Evolutionary conservation across 2,888 invertebrate genomes (phyloP).

Genomic region (Helleia helle): DNA sequence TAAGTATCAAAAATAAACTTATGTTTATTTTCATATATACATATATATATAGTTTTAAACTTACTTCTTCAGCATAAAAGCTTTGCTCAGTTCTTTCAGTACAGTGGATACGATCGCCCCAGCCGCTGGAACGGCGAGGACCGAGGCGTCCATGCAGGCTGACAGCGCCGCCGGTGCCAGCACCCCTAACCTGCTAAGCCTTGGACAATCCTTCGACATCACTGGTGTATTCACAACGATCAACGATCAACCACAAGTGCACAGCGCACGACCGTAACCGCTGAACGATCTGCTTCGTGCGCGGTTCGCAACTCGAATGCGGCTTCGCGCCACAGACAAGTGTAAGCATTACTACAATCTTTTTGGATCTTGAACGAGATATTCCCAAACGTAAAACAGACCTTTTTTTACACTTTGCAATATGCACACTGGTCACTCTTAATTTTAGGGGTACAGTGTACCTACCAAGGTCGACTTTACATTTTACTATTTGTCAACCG

Average conservation of each 20-base stretch:
- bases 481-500: not conserved
- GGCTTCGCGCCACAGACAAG: constrained; percentile 17
- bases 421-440: no score
- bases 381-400: not conserved
- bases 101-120: constrained; percentile 64
- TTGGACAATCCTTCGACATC: constrained; percentile 51
- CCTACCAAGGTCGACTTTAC: no score
- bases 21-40: no score
- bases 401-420: no score
- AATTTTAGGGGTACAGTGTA: no score
- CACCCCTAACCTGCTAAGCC: constrained; percentile 55
- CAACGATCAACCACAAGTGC: constrained; percentile 16
- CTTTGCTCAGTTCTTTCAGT: constrained; percentile 63
- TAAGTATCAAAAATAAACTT: no score
- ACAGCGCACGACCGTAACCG: constrained; percentile 56
- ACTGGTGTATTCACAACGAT: no score
- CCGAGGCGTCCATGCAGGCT: constrained; percentile 63
- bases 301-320: constrained; percentile 46
- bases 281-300: constrained; percentile 64
- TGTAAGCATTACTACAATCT: not conserved
- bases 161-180: constrained; percentile 61
- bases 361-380: not conserved
- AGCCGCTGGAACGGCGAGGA: constrained; percentile 61
- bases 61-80: constrained; percentile 67
- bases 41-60: no score